Percentiles rank a stretch among this genome's conserved stretches.
phyloP scores from a whole-genome alignment of 2,113 vertebrate species.

The Erpornis zantholeuca region DNA sequence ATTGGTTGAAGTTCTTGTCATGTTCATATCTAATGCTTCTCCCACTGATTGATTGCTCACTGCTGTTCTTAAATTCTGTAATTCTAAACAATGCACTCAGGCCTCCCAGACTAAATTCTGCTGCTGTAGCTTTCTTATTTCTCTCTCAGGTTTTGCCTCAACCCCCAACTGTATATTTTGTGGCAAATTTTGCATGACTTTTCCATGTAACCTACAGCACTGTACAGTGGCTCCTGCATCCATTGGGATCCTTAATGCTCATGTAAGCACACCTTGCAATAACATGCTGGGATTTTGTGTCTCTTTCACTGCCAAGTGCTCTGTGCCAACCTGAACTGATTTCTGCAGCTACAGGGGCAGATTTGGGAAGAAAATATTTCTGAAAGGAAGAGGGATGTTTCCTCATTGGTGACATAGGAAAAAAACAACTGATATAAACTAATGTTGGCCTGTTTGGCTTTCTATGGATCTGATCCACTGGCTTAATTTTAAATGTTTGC shows the following conservation, averaged over 20 bases:
- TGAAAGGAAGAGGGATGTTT: background rate
- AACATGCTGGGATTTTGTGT: background rate
- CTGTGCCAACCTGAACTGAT: background rate
- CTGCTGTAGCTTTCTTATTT: background rate
- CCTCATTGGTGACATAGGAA: background rate
- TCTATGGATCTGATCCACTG: background rate
- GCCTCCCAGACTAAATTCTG: background rate
- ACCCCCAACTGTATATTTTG: rapidly evolving
- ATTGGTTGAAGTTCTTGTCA: background rate
- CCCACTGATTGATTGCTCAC: background rate
- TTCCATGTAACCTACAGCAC: background rate
- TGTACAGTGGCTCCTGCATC: background rate
- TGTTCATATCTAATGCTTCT: background rate
- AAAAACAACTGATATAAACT: background rate
- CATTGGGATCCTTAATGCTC: background rate
- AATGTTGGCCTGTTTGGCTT: background rate
- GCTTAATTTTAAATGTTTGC: background rate
- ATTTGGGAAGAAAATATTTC: background rate
- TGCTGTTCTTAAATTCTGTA: background rate
- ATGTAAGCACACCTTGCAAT: background rate
- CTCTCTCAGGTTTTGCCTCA: background rate
- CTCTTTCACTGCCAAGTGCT: background rate
- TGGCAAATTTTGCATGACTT: background rate
- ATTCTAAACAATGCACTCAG: background rate
- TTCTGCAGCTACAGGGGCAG: background rate